Percentiles rank a stretch among this genome's conserved stretches.
Evolutionary conservation across 1,140 invertebrate genomes (phyloP).

Genomic region (Drosophila truncata): DNA sequence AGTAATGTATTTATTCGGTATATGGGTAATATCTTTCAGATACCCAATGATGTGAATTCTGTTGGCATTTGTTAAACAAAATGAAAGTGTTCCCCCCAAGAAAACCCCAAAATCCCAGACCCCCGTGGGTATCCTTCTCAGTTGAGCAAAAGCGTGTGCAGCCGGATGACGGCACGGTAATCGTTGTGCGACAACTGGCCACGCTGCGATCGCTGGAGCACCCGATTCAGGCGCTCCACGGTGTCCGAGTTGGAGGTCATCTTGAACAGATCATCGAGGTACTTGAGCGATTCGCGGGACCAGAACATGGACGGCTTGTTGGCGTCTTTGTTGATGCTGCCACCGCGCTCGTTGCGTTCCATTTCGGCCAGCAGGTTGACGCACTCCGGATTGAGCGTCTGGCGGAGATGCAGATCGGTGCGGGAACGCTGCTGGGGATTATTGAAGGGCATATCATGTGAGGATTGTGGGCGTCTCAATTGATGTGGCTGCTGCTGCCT

Average conservation of each 20-base stretch:
- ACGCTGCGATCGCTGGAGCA: slow-evolving; percentile 60
- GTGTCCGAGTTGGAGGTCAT: slow-evolving; percentile 44
- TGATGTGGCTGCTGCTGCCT: slow-evolving; percentile 5
- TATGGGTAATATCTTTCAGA: slow-evolving; percentile 67
- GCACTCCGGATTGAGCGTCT: slow-evolving; percentile 52
- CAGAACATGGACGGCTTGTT: slow-evolving; percentile 72
- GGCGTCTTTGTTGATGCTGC: slow-evolving; percentile 54
- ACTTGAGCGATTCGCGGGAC: slow-evolving; percentile 76
- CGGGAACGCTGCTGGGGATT: slow-evolving; percentile 54
- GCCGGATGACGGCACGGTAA: slow-evolving; percentile 74
- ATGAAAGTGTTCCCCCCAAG: slow-evolving; percentile 12
- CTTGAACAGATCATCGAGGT: slow-evolving; percentile 68
- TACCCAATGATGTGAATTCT: slow-evolving; percentile 45
- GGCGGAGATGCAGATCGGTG: slow-evolving; percentile 41
- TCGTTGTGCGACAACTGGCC: slow-evolving; percentile 78
- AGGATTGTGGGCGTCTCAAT: slow-evolving; percentile 17
- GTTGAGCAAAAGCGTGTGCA: slow-evolving; percentile 61
- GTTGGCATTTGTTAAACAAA: slow-evolving; percentile 51
- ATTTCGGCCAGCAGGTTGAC: slow-evolving; percentile 46
- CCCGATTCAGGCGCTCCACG: slow-evolving; percentile 63
- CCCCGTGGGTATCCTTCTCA: slow-evolving; percentile 15
- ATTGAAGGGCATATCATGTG: slow-evolving; percentile 49
- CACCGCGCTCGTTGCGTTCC: slow-evolving; percentile 16
- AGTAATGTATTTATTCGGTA: slow-evolving; percentile 58
- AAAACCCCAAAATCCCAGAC: neutral